Conservation (phyloP, 2,113 vertebrate species). For the Rhineura floridana region DNA sequence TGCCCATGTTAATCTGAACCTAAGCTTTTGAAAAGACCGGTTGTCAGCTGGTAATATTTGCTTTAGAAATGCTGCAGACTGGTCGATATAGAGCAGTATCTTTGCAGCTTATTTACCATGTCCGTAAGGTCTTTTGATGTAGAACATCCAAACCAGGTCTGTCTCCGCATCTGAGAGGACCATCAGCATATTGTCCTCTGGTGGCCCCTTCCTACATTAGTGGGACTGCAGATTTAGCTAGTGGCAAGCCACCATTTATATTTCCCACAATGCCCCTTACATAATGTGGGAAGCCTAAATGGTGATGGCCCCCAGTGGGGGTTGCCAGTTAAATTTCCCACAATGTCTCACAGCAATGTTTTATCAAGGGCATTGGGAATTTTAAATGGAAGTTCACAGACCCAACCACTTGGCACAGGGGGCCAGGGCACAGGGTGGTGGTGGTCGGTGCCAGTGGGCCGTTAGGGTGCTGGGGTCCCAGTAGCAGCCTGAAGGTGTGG, state of each 20-base stretch:
- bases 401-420: rapidly evolving
- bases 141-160: neutral
- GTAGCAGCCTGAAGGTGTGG: neutral
- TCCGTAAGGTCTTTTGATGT: neutral
- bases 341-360: neutral
- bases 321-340: neutral
- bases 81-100: neutral
- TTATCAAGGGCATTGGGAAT: neutral
- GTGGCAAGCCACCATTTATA: neutral
- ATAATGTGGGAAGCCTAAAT: neutral
- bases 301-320: neutral
- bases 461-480: neutral
- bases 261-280: neutral
- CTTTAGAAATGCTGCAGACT: neutral
- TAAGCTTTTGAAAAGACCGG: too few species aligned
- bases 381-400: neutral
- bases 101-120: neutral
- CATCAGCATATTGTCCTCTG: neutral
- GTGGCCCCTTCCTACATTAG: neutral
- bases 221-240: neutral
- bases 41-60: neutral
- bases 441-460: neutral
- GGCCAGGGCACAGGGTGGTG: neutral
- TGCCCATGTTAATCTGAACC: neutral
- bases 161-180: neutral